phyloP scores from a whole-genome alignment of 92 coral and sea anemone species.

The Phenganax stokvisi region DNA sequence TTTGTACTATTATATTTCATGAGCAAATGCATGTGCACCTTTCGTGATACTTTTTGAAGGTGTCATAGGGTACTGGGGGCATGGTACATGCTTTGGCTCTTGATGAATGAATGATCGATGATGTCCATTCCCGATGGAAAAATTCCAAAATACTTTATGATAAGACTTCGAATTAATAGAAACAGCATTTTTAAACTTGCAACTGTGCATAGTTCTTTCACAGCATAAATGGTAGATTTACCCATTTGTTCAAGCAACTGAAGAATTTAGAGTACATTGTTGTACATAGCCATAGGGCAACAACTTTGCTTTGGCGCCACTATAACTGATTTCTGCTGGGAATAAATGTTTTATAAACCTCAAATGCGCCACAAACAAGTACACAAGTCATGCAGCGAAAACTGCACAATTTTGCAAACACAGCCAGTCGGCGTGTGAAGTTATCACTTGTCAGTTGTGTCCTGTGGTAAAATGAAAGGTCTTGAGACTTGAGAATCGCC shows the following conservation, averaged over 20 bases:
- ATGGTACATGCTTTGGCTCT: not conserved
- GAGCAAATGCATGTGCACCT: not conserved
- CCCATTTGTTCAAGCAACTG: not conserved
- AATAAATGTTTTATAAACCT: not conserved
- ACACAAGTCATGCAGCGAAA: not conserved
- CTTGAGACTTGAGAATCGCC: not conserved
- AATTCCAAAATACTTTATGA: not conserved
- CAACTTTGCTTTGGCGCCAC: not conserved
- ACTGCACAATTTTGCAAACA: not conserved
- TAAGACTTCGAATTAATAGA: too few relatives aligned
- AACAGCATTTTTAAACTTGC: too few relatives aligned
- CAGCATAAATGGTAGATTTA: not conserved
- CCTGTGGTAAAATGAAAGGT: not conserved
- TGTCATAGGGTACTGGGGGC: conserved; percentile 1
- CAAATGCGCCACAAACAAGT: conserved; percentile 5
- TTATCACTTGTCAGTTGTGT: too few relatives aligned
- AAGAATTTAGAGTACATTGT: too few relatives aligned
- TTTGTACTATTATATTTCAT: too few relatives aligned
- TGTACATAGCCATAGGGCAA: not conserved
- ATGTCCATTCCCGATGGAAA: not conserved
- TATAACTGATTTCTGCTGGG: not conserved
- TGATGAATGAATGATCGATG: conserved; percentile 19
- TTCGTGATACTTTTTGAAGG: not conserved
- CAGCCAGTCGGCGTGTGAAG: not conserved
- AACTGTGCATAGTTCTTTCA: too few relatives aligned